Percentiles rank a stretch among this genome's conserved stretches.
phyloP scores from a whole-genome alignment of 2,888 invertebrate genomes.

The Coremacera marginata region DNA sequence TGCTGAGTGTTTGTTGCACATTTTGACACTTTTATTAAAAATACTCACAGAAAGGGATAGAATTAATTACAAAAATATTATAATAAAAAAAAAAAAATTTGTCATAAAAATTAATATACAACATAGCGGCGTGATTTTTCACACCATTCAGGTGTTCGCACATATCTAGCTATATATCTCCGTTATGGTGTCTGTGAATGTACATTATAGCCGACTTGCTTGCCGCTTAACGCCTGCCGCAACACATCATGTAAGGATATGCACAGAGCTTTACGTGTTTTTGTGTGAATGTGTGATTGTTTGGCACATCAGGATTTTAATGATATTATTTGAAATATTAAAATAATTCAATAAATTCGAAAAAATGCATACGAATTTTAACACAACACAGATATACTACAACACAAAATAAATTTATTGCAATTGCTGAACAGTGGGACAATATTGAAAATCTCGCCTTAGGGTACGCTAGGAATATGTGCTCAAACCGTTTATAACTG shows the following conservation, averaged over 20 bases:
- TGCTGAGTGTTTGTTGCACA: slow-evolving; percentile 52
- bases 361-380: slow-evolving; percentile 26
- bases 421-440: slow-evolving; percentile 29
- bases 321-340: slow-evolving; percentile 36
- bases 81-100: slow-evolving; percentile 3
- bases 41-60: slow-evolving; percentile 14
- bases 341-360: slow-evolving; percentile 37
- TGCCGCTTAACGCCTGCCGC: neutral
- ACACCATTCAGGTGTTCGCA: neutral
- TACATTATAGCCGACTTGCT: neutral
- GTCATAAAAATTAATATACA: slow-evolving; percentile 25
- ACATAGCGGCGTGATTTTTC: slow-evolving; percentile 30
- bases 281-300: slow-evolving; percentile 5
- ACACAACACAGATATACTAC: slow-evolving; percentile 27
- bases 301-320: slow-evolving; percentile 24
- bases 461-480: no score
- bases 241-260: neutral
- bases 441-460: no score
- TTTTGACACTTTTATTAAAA: slow-evolving; percentile 61
- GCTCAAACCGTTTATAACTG: no score
- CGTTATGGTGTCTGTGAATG: neutral
- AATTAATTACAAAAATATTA: slow-evolving; percentile 13
- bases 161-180: neutral
- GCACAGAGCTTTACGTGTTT: neutral
- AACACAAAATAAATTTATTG: slow-evolving; percentile 36